Base-by-base conservation (phyloP, 2,888 invertebrate genomes). In the Stenodera caucasica region DNA sequence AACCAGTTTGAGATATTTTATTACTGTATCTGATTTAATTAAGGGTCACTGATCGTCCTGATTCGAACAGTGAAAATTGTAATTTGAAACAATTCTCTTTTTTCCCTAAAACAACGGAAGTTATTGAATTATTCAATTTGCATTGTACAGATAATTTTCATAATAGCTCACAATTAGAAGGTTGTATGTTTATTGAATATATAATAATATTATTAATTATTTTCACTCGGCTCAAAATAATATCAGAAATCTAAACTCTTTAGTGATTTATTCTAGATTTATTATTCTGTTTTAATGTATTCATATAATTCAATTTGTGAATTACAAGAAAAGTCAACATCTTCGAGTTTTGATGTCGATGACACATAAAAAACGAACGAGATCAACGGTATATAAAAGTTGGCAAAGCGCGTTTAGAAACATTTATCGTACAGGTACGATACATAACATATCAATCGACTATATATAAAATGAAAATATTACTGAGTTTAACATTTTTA, bases 281-380 rank as follows among this genome's bases (percentile, higher is more conserved):
- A 6, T 21, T 23, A 8, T 35, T 15, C 21, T 21, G 6, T 14
- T 18, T 14, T 21, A 53, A 30, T 21, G 5, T 35, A 21, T 30
- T n/a, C 32, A 53, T 8, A 12, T 8, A 18, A 30, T 33, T 53
- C 23, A 7, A 8, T 18, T 33, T 14, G 32, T 53, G 8, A 29
- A 30, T 53, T 12, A 15, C 32, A 33, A 52, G 18, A 52, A n/a
- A n/a, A 53, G 33, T 35, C 32, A 52, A 52, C 32, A 21, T 53
- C 35, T 53, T 53, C 35, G 18, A 33, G 53, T 53, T 35, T 53
- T 21, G 26, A 59, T 59, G 69, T 70, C 70, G 68, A 67, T 67
- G 70, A 69, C 69, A 69, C 68, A 67, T 3, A 45, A 65, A 68
- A 63, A 60, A 60, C 55, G 55, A 60, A 55, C 60, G 58, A 60